Percentiles rank a stretch among this genome's conserved stretches.
phyloP scores from a whole-genome alignment of 2,888 invertebrate species.

The Lymantria monacha region DNA sequence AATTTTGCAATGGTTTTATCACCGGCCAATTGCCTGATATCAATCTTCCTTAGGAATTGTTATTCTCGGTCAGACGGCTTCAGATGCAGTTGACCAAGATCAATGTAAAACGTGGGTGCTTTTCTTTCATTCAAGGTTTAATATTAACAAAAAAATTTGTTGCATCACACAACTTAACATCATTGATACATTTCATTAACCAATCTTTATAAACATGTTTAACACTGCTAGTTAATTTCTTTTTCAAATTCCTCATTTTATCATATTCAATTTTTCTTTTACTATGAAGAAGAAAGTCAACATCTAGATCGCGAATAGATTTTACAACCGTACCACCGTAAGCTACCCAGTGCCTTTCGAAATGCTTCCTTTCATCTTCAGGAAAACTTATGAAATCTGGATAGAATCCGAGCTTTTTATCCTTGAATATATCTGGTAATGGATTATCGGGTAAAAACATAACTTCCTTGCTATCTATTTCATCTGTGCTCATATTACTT shows the following conservation, averaged over 20 bases:
- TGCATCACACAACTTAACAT: constrained; percentile 55
- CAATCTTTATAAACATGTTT: constrained; percentile 66
- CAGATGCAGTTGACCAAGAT: no score
- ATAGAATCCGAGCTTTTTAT: constrained; percentile 65
- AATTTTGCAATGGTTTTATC: no score
- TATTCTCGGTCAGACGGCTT: no score
- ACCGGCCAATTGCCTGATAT: no score
- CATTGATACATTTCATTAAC: constrained; percentile 65
- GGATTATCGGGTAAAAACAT: constrained; percentile 53
- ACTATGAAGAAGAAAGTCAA: constrained; percentile 65
- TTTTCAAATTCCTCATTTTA: constrained; percentile 53
- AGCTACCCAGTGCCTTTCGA: constrained; percentile 85
- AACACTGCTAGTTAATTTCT: constrained; percentile 44
- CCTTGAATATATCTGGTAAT: constrained; percentile 60
- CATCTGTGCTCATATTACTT: constrained; percentile 23
- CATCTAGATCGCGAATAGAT: constrained; percentile 52
- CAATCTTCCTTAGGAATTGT: no score
- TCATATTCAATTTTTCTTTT: constrained; percentile 46
- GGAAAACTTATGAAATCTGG: constrained; percentile 72
- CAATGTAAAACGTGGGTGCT: no score
- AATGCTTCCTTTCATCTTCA: constrained; percentile 56
- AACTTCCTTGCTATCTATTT: constrained; percentile 20
- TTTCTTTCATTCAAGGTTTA: no score
- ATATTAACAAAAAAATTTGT: constrained; percentile 26
- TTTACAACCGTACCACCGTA: constrained; percentile 79